phyloP scores from a whole-genome alignment of 2,888 invertebrate genomes.

The Folsomia candida region DNA sequence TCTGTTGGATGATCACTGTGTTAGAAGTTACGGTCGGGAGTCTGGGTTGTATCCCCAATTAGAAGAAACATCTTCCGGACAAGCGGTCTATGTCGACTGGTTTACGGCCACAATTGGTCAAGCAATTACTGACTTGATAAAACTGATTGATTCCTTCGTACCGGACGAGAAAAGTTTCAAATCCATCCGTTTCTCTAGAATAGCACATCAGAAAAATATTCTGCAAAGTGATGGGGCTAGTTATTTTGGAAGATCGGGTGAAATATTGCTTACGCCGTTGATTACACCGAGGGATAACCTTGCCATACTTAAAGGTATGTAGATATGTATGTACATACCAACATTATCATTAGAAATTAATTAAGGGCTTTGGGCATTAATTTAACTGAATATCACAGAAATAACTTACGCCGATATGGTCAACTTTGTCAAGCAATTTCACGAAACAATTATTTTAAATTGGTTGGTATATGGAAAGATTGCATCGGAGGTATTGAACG shows the following conservation, averaged over 20 bases:
- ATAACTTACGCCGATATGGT: background rate
- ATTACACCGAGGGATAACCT: background rate
- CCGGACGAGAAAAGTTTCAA: background rate
- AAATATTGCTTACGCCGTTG: background rate
- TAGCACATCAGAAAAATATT: background rate
- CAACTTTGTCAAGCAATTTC: background rate
- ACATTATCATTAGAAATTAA: too few relatives aligned
- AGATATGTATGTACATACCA: too few relatives aligned
- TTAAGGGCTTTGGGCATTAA: background rate
- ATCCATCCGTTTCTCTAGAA: background rate
- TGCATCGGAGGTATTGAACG: background rate
- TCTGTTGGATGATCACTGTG: too few relatives aligned
- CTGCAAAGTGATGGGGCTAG: background rate
- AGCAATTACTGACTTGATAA: background rate
- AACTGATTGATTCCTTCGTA: background rate
- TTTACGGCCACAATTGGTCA: background rate
- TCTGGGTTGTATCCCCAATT: too few relatives aligned
- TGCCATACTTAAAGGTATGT: background rate
- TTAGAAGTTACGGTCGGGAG: too few relatives aligned
- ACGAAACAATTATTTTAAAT: background rate
- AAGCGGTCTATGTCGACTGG: too few relatives aligned
- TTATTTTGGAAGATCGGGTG: background rate
- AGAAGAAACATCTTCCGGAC: too few relatives aligned
- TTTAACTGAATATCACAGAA: background rate
- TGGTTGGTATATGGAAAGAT: background rate